These are phyloP conservation scores for Saiga tatarica DNA, from an alignment of 2,113 vertebrate species.

Conservation along the genomic window DNA sequence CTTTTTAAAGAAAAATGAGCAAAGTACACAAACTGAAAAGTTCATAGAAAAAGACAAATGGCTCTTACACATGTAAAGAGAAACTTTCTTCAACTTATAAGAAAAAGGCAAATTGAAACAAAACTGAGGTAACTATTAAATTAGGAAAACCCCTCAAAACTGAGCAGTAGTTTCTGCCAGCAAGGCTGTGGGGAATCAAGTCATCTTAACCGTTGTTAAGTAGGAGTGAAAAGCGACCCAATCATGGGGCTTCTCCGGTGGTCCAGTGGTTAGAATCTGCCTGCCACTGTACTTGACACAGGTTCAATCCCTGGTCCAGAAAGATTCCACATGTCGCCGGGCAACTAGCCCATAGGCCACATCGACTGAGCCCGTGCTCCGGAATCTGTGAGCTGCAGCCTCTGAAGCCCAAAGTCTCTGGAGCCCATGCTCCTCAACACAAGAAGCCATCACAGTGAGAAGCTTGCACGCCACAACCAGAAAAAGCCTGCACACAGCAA, in stretches of 20 bases:
- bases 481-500: neutral
- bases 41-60: neutral
- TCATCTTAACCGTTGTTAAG: neutral
- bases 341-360: neutral
- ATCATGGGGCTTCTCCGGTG: neutral
- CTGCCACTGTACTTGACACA: neutral
- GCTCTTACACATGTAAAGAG: neutral
- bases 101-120: slow-evolving; percentile 11
- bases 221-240: neutral
- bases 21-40: neutral
- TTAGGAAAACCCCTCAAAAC: neutral
- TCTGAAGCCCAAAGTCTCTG: neutral
- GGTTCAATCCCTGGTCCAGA: neutral
- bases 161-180: neutral
- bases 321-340: neutral
- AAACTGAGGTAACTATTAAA: neutral
- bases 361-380: accelerated
- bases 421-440: neutral
- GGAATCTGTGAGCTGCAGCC: neutral
- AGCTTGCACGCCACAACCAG: neutral
- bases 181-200: neutral
- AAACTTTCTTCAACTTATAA: neutral
- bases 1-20: neutral
- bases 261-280: neutral
- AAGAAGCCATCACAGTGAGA: neutral